Conservation (phyloP, 2,888 invertebrate species). For the Bibio marci region DNA sequence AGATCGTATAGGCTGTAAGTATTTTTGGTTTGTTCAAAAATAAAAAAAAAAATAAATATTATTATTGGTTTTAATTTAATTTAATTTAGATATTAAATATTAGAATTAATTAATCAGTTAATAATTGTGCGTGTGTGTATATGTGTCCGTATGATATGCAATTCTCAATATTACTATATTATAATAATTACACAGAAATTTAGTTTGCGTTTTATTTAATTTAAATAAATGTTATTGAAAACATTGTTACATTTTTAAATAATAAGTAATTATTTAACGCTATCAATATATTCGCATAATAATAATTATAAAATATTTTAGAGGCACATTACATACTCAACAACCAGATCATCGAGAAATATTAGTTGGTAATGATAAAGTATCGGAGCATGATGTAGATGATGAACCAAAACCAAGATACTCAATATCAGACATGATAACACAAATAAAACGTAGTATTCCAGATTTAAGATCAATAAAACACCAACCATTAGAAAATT, state of each 20-base stretch:
- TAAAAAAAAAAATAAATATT: background rate
- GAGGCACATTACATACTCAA: constrained; percentile 13
- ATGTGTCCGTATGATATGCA: background rate
- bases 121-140: background rate
- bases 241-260: too few species aligned
- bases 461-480: constrained; percentile 66
- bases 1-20: constrained; percentile 21
- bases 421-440: constrained; percentile 61
- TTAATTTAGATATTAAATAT: too few species aligned
- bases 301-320: too few species aligned
- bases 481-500: constrained; percentile 62
- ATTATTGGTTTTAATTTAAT: background rate
- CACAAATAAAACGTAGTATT: constrained; percentile 76
- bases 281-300: too few species aligned
- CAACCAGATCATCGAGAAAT: constrained; percentile 2
- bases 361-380: background rate
- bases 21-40: constrained; percentile 9
- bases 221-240: too few species aligned
- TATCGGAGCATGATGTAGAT: background rate
- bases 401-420: constrained; percentile 3
- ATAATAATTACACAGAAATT: background rate
- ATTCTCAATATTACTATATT: background rate
- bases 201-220: background rate
- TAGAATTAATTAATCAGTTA: too few species aligned
- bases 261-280: too few species aligned